Conservation (phyloP, 2,888 invertebrate species). For the Drosophila longiperda region DNA sequence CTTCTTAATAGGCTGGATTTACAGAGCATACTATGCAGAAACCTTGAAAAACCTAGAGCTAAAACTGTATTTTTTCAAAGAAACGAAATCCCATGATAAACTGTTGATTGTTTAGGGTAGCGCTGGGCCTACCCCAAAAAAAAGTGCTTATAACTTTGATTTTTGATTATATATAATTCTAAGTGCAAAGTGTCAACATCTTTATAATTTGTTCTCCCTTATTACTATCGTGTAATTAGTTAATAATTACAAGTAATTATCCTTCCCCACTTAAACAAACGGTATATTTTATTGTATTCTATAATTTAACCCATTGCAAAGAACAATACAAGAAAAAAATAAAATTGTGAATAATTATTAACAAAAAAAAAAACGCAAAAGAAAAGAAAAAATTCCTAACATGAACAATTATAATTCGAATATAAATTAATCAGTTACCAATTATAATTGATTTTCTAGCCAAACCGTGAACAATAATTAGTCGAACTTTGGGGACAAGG, state of each 20-base stretch:
- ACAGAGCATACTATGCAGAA: slow-evolving; percentile 26
- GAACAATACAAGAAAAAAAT: slow-evolving; percentile 5
- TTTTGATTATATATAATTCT: slow-evolving; percentile 56
- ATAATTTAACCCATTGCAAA: slow-evolving; percentile 55
- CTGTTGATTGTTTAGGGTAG: slow-evolving; percentile 44
- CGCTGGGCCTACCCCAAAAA: slow-evolving; percentile 23
- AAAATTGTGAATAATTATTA: slow-evolving; percentile 75
- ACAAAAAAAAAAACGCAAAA: slow-evolving; percentile 57
- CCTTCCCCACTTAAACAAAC: slow-evolving; percentile 23
- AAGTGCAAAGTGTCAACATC: slow-evolving; percentile 77
- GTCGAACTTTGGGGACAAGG: background rate
- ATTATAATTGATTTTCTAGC: slow-evolving; percentile 31
- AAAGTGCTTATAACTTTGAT: slow-evolving; percentile 55
- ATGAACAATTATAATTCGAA: slow-evolving; percentile 50
- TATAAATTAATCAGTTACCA: slow-evolving; percentile 46
- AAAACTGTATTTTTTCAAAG: slow-evolving; percentile 47
- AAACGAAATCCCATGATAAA: slow-evolving; percentile 55
- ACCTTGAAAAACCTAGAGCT: slow-evolving; percentile 16
- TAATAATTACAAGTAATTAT: slow-evolving; percentile 59
- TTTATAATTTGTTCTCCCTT: slow-evolving; percentile 56
- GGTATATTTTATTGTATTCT: slow-evolving; percentile 55
- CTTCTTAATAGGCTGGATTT: slow-evolving; percentile 49
- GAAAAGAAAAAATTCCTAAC: slow-evolving; percentile 54
- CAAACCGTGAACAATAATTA: slow-evolving; percentile 19
- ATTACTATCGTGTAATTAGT: slow-evolving; percentile 53